A percentile compares a stretch with the other conserved stretches of the same genome.
These are phyloP conservation scores for Drosophila virilis DNA, from an alignment of 1,140 invertebrate species.

Conservation along the genomic window DNA sequence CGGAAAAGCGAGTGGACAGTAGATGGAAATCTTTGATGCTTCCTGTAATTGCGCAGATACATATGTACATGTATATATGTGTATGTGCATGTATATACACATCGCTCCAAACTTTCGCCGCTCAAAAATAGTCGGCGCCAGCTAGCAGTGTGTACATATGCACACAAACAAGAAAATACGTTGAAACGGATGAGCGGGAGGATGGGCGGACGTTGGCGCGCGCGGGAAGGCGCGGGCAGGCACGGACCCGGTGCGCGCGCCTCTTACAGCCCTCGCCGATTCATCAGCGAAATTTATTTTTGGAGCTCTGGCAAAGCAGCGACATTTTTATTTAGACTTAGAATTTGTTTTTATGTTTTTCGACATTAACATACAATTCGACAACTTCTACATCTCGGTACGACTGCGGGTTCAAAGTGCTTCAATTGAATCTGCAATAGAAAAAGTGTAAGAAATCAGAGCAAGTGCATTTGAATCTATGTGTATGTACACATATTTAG, in stretches of 20 bases:
- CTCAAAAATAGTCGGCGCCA: slow-evolving; percentile 58
- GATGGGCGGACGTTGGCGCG: no score
- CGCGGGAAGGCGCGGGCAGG: background rate
- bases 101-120: slow-evolving; percentile 52
- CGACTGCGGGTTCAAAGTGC: slow-evolving; percentile 17
- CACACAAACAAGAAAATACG: slow-evolving; percentile 15
- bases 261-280: slow-evolving; percentile 53
- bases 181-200: background rate
- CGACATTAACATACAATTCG: slow-evolving; percentile 66
- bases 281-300: slow-evolving; percentile 74
- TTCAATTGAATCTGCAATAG: slow-evolving; percentile 27
- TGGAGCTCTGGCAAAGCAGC: slow-evolving; percentile 75
- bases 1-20: slow-evolving; percentile 23
- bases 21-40: background rate
- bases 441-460: slow-evolving; percentile 29
- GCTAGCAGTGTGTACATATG: slow-evolving; percentile 8
- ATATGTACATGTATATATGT: background rate
- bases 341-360: slow-evolving; percentile 73
- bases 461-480: background rate
- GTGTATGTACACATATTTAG: slow-evolving; percentile 6
- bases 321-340: slow-evolving; percentile 69
- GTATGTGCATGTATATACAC: background rate
- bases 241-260: slow-evolving; percentile 56
- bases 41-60: background rate
- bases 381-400: slow-evolving; percentile 57